Percentiles rank a stretch among this genome's conserved stretches.
Evolutionary conservation across 2,113 vertebrate genomes (phyloP).

Genomic region (Petaurus breviceps): DNA sequence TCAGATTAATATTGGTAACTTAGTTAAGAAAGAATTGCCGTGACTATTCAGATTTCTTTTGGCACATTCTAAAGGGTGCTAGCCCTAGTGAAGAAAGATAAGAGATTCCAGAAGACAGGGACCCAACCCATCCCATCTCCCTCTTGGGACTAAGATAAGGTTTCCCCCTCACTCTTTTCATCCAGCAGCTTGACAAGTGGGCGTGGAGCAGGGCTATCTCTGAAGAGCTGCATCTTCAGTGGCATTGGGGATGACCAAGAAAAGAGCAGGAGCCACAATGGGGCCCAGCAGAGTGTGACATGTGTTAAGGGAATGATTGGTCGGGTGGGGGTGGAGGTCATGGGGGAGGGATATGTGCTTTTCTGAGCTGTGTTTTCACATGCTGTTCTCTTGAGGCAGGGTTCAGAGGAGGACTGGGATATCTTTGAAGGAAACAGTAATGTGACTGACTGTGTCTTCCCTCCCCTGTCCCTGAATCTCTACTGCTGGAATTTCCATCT

Average conservation of each 20-base stretch:
- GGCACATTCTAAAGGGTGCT: conserved; percentile 21
- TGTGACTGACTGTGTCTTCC: background rate
- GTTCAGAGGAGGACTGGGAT: conserved; percentile 2
- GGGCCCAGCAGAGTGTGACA: background rate
- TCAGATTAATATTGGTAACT: conserved; percentile 23
- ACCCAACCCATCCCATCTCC: background rate
- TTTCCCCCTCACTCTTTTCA: conserved; percentile 8
- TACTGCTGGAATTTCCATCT: conserved; percentile 18
- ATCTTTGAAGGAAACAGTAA: conserved; percentile 4
- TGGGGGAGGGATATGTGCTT: background rate
- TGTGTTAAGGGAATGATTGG: background rate
- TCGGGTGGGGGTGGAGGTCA: background rate
- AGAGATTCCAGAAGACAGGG: conserved; percentile 34
- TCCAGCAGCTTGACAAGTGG: conserved; percentile 12
- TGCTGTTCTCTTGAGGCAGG: conserved; percentile 5
- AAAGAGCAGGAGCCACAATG: background rate
- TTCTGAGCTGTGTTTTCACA: background rate
- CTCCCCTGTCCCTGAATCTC: background rate
- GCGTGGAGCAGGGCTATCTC: background rate
- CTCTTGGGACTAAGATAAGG: background rate
- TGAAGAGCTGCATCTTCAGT: background rate
- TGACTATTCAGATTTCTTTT: conserved; percentile 20
- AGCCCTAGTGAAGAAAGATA: conserved; percentile 16
- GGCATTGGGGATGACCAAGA: background rate
- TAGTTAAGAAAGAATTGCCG: conserved; percentile 32